Base-by-base conservation (phyloP, 2,113 vertebrate species). In the Dolichotis patagonum region DNA sequence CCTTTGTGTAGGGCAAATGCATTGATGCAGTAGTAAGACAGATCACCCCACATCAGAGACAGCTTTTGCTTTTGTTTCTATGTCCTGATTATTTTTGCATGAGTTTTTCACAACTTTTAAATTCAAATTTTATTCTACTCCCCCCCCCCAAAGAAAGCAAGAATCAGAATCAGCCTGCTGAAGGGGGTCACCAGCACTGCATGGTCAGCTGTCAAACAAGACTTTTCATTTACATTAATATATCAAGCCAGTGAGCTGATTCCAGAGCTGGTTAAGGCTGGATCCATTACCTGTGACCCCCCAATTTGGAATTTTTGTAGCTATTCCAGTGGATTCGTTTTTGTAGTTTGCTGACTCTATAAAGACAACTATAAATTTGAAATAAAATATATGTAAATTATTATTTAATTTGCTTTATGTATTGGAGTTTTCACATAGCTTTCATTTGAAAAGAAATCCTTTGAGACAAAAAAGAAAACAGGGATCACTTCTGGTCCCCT, bases 391-490 rank as follows among this genome's bases (percentile, higher is more conserved):
- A 46, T 22, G 49, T 78, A 92, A 83, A 91, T 30, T 54, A 77
- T 83, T 60, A 89, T 83, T 85, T 87, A 88, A 62, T 85, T 43
- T 10, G 43, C 24, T 73, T 85, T 90, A 78, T 78, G 38, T 58
- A 52, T 43, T 43, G 38, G 32, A 0, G 3, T 58, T 80, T 95
- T 49, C 81, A 65, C 38, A 89, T 81, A 41, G 38, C 65, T 88
- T 88, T 91, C 73, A 85, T 63, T 78, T 90, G 77, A 71, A 88
- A 96, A 75, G 20, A 84, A 75, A 73, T 49, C 46, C 58, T 89
- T 88, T 43, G 7, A 84, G 81, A 58, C 41, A 78, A 88, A 75
- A 65, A 73, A 41, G 0, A 32, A 85, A 62, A 41, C 11, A 19
- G 30, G 46, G 30, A 4, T 92, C 14, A 22, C 30, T 6, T 16